These are phyloP conservation scores for Meriones unguiculatus DNA, from an alignment of 2,113 vertebrate species.

Conservation along the genomic window DNA sequence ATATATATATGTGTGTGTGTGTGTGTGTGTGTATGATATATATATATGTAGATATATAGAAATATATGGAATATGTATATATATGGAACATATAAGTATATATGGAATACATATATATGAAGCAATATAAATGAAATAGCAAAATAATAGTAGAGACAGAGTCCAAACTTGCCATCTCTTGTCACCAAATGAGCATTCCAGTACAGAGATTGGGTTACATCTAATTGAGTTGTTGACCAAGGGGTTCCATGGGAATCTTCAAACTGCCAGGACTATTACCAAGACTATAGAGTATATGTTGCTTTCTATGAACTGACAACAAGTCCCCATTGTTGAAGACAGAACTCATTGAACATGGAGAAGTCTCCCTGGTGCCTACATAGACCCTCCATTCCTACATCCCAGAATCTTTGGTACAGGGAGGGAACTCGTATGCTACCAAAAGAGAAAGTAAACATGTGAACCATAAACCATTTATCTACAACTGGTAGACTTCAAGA, in stretches of 20 bases:
- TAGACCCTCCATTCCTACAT: neutral
- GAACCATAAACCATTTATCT: neutral
- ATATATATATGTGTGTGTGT: no score
- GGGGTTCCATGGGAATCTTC: neutral
- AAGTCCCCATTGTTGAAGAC: neutral
- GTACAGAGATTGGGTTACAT: neutral
- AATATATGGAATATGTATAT: no score
- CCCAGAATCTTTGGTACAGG: neutral
- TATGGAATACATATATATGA: neutral
- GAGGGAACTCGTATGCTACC: neutral
- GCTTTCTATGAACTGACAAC: neutral
- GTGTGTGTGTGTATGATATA: no score
- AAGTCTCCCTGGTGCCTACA: neutral
- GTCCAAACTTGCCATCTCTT: neutral
- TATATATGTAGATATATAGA: no score
- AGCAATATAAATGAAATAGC: neutral
- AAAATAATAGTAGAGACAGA: neutral
- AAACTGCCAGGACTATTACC: neutral
- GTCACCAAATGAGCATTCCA: neutral
- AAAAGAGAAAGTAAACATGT: neutral
- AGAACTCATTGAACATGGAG: neutral
- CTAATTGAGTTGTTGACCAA: neutral
- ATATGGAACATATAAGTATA: no score
- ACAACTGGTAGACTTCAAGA: neutral
- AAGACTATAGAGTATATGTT: neutral